Evolutionary conservation across 2,888 invertebrate genomes (phyloP).

Genomic region (Diaphora mendica): DNA sequence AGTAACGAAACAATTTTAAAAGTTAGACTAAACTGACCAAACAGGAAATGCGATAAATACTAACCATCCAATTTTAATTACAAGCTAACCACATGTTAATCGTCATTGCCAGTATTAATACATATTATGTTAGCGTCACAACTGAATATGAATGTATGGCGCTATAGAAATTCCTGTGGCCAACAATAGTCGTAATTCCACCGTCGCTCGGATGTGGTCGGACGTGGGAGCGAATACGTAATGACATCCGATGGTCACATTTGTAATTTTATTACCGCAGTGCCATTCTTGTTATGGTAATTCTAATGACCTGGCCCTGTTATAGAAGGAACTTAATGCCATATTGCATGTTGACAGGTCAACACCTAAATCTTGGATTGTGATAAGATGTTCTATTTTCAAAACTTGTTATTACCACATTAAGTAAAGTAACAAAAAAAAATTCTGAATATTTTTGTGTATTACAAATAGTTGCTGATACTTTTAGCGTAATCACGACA

Average conservation of each 20-base stretch:
- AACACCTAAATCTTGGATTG: slow-evolving; percentile 27
- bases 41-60: slow-evolving; percentile 9
- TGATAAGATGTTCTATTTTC: neutral
- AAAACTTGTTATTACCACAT: neutral
- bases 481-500: neutral
- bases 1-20: neutral
- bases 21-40: neutral
- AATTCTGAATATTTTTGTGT: neutral
- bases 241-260: slow-evolving; percentile 74
- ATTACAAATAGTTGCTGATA: neutral
- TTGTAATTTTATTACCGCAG: slow-evolving; percentile 75
- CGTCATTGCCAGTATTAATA: slow-evolving; percentile 32
- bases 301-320: slow-evolving; percentile 63
- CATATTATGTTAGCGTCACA: slow-evolving; percentile 33
- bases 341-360: slow-evolving; percentile 25
- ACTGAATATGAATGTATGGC: slow-evolving; percentile 37
- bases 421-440: neutral
- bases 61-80: slow-evolving; percentile 30
- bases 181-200: slow-evolving; percentile 66
- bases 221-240: slow-evolving; percentile 75
- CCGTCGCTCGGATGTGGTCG: slow-evolving; percentile 56
- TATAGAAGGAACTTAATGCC: slow-evolving; percentile 36
- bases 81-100: slow-evolving; percentile 36
- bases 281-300: slow-evolving; percentile 72
- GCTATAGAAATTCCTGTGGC: slow-evolving; percentile 45